These are phyloP conservation scores for Semicossyphus pulcher DNA, from an alignment of 2,113 vertebrate species.

Conservation along the genomic window DNA sequence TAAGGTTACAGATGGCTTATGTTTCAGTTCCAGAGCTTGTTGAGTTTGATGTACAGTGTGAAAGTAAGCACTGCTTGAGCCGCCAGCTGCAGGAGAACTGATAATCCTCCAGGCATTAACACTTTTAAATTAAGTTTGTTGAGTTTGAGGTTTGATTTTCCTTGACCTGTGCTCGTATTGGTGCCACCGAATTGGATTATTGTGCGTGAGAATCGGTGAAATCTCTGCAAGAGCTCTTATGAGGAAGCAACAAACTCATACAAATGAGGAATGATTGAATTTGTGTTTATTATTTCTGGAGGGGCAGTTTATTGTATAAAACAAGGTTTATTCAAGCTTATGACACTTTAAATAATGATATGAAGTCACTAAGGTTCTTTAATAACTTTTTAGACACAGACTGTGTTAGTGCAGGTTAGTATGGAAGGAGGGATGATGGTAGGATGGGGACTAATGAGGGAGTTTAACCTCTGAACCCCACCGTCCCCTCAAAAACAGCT, in stretches of 20 bases:
- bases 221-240: not conserved
- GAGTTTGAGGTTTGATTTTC: not conserved
- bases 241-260: not conserved
- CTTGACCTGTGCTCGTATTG: not conserved
- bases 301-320: constrained; percentile 27
- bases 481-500: constrained; percentile 40
- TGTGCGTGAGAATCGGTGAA: not conserved
- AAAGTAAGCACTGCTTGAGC: not conserved
- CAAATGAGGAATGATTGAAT: constrained; percentile 4
- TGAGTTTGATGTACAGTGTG: constrained; percentile 22
- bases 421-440: not conserved
- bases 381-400: constrained; percentile 9
- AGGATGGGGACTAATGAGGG: constrained; percentile 1
- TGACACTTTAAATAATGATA: constrained; percentile 33
- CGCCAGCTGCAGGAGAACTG: not conserved
- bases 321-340: constrained; percentile 23
- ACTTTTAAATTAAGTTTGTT: constrained; percentile 2
- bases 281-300: constrained; percentile 27
- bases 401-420: constrained; percentile 23
- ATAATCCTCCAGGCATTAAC: not conserved
- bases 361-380: constrained; percentile 4
- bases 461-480: constrained; percentile 54
- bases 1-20: constrained; percentile 15
- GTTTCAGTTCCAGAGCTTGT: not conserved
- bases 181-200: not conserved